phyloP scores from a whole-genome alignment of 2,888 invertebrate species.

The Punctoribates punctum region DNA sequence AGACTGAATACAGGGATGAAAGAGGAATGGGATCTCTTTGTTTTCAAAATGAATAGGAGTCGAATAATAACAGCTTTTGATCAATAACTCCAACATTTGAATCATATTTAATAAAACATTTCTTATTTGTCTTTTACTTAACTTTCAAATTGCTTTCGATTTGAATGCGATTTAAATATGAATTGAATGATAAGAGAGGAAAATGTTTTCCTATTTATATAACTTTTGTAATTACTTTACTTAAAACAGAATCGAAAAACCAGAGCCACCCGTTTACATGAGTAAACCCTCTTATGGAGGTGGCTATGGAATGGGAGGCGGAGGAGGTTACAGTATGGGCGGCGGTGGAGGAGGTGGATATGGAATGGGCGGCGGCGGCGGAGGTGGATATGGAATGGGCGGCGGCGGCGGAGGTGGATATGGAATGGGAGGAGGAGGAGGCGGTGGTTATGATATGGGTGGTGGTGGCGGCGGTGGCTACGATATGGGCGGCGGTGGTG shows the following conservation, averaged over 20 bases:
- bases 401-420: neutral
- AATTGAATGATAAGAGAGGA: too few relatives aligned
- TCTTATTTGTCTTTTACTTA: too few relatives aligned
- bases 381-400: neutral
- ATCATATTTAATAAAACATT: too few relatives aligned
- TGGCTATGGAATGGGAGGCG: neutral
- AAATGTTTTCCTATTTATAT: too few relatives aligned
- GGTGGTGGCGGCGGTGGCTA: neutral
- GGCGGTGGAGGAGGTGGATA: neutral
- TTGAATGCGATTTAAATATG: too few relatives aligned
- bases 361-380: conserved; percentile 1
- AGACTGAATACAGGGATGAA: too few relatives aligned
- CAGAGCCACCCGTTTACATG: neutral
- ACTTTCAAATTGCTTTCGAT: neutral
- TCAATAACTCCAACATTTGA: too few relatives aligned
- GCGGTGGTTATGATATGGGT: neutral
- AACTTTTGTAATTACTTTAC: too few relatives aligned
- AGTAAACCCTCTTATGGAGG: neutral
- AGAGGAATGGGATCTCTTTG: too few relatives aligned
- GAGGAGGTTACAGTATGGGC: conserved; percentile 11
- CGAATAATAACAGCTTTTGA: too few relatives aligned
- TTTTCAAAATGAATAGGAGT: too few relatives aligned
- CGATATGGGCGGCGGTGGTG: neutral
- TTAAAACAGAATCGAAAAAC: neutral
- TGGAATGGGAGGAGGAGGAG: neutral